Percentiles rank a stretch among this genome's conserved stretches.
phyloP scores from a whole-genome alignment of 2,113 vertebrate species.

The Echinops telfairi region DNA sequence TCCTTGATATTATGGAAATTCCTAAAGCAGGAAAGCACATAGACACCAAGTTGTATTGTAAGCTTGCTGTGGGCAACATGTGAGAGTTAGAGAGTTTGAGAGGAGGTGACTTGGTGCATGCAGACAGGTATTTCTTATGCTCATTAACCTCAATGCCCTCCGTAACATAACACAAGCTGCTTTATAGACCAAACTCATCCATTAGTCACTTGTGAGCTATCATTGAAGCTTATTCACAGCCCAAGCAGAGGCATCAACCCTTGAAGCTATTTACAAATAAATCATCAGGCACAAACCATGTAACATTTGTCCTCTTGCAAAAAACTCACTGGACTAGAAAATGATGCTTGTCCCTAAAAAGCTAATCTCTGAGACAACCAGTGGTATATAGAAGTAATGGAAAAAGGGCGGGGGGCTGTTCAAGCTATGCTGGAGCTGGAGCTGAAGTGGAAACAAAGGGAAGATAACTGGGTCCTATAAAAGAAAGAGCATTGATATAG shows the following conservation, averaged over 20 bases:
- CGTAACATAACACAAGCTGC: neutral
- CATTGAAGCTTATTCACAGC: neutral
- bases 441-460: neutral
- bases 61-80: neutral
- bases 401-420: neutral
- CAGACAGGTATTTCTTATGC: neutral
- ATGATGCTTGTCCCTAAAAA: neutral
- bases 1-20: conserved; percentile 15
- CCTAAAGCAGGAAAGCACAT: conserved; percentile 13
- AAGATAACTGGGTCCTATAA: neutral
- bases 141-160: neutral
- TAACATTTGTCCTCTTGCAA: neutral
- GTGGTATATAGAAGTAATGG: too few relatives aligned
- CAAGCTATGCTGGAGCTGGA: neutral
- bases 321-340: neutral
- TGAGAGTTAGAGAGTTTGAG: neutral
- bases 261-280: neutral
- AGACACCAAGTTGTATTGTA: neutral
- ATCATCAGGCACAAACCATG: neutral
- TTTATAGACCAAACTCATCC: neutral
- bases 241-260: too few relatives aligned
- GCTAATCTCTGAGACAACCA: neutral
- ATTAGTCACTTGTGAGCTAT: neutral
- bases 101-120: neutral
- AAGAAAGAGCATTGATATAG: neutral